Conservation (phyloP, 2,797 vertebrate genomes). For the Scleropages formosus region DNA sequence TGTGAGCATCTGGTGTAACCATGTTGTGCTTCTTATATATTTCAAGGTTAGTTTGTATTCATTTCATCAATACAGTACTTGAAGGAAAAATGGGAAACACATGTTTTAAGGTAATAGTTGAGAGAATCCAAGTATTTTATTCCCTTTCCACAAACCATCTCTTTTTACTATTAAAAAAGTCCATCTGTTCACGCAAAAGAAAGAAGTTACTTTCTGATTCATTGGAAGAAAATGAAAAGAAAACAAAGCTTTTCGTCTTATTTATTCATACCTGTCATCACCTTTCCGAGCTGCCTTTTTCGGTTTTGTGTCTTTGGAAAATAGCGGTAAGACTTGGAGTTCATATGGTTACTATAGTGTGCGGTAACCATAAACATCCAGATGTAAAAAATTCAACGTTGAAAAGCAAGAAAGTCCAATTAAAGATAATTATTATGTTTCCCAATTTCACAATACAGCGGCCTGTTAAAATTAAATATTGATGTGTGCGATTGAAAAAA, state of each 20-base stretch:
- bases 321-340: not conserved
- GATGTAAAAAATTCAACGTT: too few relatives aligned
- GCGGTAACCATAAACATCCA: not conserved
- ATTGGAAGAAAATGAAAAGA: not conserved
- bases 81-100: conserved; percentile 64
- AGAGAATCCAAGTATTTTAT: conserved; percentile 47
- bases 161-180: not conserved
- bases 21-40: conserved; percentile 55
- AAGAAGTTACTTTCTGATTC: conserved; percentile 8
- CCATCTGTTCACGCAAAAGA: not conserved
- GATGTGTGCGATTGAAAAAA: too few relatives aligned
- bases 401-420: too few relatives aligned
- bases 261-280: conserved; percentile 1
- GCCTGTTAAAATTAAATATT: too few relatives aligned
- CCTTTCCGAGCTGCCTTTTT: conserved; percentile 5
- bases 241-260: not conserved
- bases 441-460: too few relatives aligned
- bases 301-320: too few relatives aligned
- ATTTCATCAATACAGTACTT: conserved; percentile 38
- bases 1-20: conserved; percentile 48
- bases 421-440: too few relatives aligned
- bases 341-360: not conserved
- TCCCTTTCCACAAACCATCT: conserved; percentile 27
- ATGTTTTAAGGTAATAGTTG: conserved; percentile 51
- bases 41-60: conserved; percentile 49